Evolutionary conservation across 2,888 invertebrate genomes (phyloP), one percentile per base, ranked within the genome.

Genomic region (Caenorhabditis becei): DNA sequence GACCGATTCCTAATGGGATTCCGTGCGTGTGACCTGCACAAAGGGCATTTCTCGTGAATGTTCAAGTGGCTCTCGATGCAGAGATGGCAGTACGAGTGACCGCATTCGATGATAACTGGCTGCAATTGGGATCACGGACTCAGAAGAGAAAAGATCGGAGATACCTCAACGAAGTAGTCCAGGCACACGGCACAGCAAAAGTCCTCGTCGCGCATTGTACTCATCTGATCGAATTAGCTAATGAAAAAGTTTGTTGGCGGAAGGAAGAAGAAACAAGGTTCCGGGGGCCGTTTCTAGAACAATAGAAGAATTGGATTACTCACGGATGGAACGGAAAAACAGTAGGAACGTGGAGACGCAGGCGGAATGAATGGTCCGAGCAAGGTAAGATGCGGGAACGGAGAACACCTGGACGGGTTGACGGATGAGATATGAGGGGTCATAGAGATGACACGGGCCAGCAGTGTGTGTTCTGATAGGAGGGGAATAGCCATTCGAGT

Each of bases 101-200:
- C 80, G 26, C 80, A 80, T 49, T 66, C 51, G 23, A 72, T 66
- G 11, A 81, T 67, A 51, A 23, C 44, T 23, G 77, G 77, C 81
- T 81, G 65, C 37, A 80, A 70, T 20, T 32, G 11, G 41, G 37
- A n/a, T 53, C 28, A 4, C 32, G 37, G 54, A 7, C 20, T 18
- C 28, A 59, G 41, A 63, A 20, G 28, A 24, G 2, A 35, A n/a
- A n/a, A n/a, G n/a, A 20, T 7, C 5, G 14, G 23, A 44, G 0
- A 7, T 20, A 80, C 80, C 69, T 80, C 80, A 26, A 80, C 53
- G 47, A 80, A 80, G 41, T 70, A 58, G 37, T 80, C 80, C 44
- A 80, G 61, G 53, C 80, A 80, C 24, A 80, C 59, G 18, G 80
- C 66, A 53, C 80, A 80, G 53, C 75, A 80, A 37, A 80, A 80